Percentiles rank a stretch among this genome's conserved stretches.
Evolutionary conservation across 2,888 invertebrate genomes (phyloP).

Genomic region (Serrognathus titanus): DNA sequence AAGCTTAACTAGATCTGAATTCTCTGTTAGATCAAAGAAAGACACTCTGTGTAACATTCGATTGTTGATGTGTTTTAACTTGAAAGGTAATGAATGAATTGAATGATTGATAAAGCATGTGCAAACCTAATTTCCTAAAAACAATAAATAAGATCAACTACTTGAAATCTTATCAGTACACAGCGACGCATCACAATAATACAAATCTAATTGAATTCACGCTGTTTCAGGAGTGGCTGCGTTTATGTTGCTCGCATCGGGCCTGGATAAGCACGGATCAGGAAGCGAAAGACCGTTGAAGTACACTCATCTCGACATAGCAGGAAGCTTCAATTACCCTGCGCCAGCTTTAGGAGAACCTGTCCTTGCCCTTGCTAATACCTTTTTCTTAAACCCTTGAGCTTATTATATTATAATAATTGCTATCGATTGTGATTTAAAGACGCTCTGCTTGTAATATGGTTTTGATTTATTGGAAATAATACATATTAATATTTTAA

Average conservation of each 20-base stretch:
- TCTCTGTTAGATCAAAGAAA: too few relatives aligned
- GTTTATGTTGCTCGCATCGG: slow-evolving; percentile 80
- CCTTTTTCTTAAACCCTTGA: slow-evolving; percentile 42
- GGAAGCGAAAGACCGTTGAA: slow-evolving; percentile 63
- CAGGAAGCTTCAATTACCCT: slow-evolving; percentile 71
- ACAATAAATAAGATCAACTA: too few relatives aligned
- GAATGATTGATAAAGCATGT: slow-evolving; percentile 31
- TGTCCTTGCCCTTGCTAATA: slow-evolving; percentile 64
- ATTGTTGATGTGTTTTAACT: too few relatives aligned
- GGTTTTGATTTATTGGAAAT: slow-evolving; percentile 6
- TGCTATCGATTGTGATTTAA: neutral
- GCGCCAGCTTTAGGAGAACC: slow-evolving; percentile 72
- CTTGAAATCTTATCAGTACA: too few relatives aligned
- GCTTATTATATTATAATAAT: slow-evolving; percentile 2
- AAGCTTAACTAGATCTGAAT: too few relatives aligned
- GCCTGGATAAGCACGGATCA: slow-evolving; percentile 73
- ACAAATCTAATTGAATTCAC: too few relatives aligned
- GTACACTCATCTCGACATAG: slow-evolving; percentile 81
- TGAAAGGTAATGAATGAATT: too few relatives aligned
- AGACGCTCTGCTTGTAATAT: slow-evolving; percentile 2
- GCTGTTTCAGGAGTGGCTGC: slow-evolving; percentile 67
- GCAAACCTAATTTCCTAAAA: too few relatives aligned
- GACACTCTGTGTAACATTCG: too few relatives aligned
- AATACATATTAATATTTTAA: neutral
- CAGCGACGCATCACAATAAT: too few relatives aligned